Evolutionary conservation across 2,888 invertebrate genomes (phyloP).

Genomic region (Allolobophora icterica): DNA sequence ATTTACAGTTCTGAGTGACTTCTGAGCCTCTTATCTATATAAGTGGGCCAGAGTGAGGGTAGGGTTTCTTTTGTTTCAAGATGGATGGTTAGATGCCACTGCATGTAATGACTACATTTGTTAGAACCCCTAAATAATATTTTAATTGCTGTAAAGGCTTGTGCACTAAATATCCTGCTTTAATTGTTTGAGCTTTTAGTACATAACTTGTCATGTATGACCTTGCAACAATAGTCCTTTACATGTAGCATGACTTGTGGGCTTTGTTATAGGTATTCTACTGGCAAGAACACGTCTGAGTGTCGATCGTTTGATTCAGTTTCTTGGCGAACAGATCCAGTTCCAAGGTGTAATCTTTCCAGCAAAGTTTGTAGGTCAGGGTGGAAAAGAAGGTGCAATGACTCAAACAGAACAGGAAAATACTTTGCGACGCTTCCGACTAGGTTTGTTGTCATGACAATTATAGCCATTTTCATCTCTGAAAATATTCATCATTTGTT

Average conservation of each 20-base stretch:
- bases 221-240: neutral
- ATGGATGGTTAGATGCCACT: no score
- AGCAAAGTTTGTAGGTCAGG: constrained; percentile 39
- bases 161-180: neutral
- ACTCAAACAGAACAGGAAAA: constrained; percentile 34
- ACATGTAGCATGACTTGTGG: neutral
- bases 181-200: neutral
- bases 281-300: constrained; percentile 35
- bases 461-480: no score
- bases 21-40: no score
- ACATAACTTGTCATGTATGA: neutral
- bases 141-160: neutral
- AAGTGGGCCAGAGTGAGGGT: no score
- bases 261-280: constrained; percentile 29
- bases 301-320: constrained; percentile 29
- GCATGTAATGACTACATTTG: neutral
- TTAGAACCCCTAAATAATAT: neutral
- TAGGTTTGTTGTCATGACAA: neutral
- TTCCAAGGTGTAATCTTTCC: constrained; percentile 24
- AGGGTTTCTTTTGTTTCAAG: no score
- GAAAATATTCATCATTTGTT: no score
- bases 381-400: constrained; percentile 27
- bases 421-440: constrained; percentile 22
- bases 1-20: no score
- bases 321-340: constrained; percentile 19